phyloP scores from a whole-genome alignment of 2,797 vertebrate species.

The Rhinophrynus dorsalis region DNA sequence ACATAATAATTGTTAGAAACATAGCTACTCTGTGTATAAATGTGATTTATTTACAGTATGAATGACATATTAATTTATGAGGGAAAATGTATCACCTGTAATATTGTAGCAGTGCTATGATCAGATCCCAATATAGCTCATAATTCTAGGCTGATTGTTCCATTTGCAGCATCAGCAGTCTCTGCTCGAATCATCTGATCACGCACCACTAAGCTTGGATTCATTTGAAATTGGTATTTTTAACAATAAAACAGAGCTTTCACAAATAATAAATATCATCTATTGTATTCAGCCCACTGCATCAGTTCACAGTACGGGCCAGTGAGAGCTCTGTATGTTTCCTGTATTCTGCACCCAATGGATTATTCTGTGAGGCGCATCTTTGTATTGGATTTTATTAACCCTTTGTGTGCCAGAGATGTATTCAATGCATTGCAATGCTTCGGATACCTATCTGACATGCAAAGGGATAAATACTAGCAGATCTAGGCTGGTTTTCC shows the following conservation, averaged over 20 bases:
- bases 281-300: slow-evolving; percentile 2
- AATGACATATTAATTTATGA: slow-evolving; percentile 48
- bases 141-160: slow-evolving; percentile 6
- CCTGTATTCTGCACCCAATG: not conserved
- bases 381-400: too few species aligned
- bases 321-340: not conserved
- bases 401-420: too few species aligned
- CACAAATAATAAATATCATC: slow-evolving; percentile 31
- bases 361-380: too few species aligned
- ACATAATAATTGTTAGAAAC: slow-evolving; percentile 31
- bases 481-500: too few species aligned
- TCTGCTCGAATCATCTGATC: not conserved
- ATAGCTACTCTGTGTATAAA: not conserved
- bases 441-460: too few species aligned
- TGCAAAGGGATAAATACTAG: too few species aligned
- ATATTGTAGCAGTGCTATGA: not conserved
- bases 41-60: slow-evolving; percentile 30
- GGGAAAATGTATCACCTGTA: slow-evolving; percentile 20
- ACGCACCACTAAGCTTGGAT: slow-evolving; percentile 2
- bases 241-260: slow-evolving; percentile 28
- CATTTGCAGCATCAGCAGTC: slow-evolving; percentile 22
- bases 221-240: slow-evolving; percentile 19
- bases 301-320: not conserved
- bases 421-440: too few species aligned
- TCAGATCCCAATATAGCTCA: slow-evolving; percentile 1